These are phyloP conservation scores for Nezara viridula DNA, from an alignment of 2,888 invertebrate genomes.

Conservation along the genomic window DNA sequence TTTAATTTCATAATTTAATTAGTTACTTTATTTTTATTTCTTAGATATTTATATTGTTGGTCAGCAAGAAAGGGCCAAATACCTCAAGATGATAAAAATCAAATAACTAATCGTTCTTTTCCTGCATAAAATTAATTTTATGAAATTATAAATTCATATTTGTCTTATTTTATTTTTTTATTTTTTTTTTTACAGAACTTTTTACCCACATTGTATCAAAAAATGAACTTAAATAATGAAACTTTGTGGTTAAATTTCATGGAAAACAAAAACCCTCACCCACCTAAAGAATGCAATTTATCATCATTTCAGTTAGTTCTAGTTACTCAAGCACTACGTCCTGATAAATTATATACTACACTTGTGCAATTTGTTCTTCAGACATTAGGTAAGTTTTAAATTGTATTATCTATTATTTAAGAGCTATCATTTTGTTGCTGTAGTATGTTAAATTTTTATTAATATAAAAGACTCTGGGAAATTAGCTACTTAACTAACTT, in stretches of 20 bases:
- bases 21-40: no score
- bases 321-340: constrained; percentile 83
- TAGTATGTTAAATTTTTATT: no score
- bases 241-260: constrained; percentile 79
- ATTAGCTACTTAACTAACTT: no score
- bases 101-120: no score
- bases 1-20: no score
- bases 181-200: constrained; percentile 60
- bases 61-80: no score
- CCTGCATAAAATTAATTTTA: no score
- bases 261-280: constrained; percentile 73
- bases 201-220: constrained; percentile 60
- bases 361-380: constrained; percentile 75
- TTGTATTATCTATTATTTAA: not conserved
- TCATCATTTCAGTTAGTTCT: constrained; percentile 86
- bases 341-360: constrained; percentile 85
- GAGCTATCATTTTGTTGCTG: not conserved
- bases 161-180: constrained; percentile 1
- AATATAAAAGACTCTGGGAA: no score
- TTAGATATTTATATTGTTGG: no score
- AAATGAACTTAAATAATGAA: constrained; percentile 70
- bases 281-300: constrained; percentile 68
- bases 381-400: constrained; percentile 58
- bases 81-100: no score
- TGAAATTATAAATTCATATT: constrained; percentile 29